A percentile compares a stretch with the other conserved stretches of the same genome.
phyloP scores from a whole-genome alignment of 92 coral and sea anemone species.

The Parazoanthus atlanticus region DNA sequence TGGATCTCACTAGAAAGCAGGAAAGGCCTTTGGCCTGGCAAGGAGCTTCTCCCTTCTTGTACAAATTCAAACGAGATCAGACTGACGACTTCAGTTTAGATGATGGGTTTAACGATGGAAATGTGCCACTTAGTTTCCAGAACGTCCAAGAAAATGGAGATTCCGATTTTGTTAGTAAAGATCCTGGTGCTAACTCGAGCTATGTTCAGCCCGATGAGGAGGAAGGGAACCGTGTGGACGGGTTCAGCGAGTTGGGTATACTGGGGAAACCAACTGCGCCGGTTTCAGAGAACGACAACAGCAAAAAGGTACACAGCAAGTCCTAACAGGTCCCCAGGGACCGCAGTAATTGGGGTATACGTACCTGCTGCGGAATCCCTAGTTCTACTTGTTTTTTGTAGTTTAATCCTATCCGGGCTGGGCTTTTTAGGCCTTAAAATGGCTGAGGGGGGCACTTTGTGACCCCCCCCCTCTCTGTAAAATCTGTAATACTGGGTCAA shows the following conservation, averaged over 20 bases:
- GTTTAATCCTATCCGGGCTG: too few relatives aligned
- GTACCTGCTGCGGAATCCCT: too few relatives aligned
- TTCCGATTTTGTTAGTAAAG: background rate
- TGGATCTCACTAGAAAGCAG: background rate
- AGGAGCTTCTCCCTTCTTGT: background rate
- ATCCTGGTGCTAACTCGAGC: background rate
- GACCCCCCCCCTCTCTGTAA: too few relatives aligned
- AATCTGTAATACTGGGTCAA: too few relatives aligned
- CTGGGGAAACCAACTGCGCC: background rate
- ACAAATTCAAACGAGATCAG: conserved; percentile 7
- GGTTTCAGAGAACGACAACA: background rate
- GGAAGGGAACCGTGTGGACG: background rate
- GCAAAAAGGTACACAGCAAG: background rate
- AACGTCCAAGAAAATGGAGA: background rate
- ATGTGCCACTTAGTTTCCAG: background rate
- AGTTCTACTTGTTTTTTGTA: too few relatives aligned
- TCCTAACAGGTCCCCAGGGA: too few relatives aligned
- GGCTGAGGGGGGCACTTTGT: too few relatives aligned
- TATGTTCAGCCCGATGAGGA: background rate
- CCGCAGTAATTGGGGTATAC: too few relatives aligned
- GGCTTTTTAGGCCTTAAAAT: too few relatives aligned
- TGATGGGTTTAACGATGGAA: background rate
- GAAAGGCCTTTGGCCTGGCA: background rate
- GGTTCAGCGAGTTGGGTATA: background rate
- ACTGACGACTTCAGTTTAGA: background rate